Evolutionary conservation across 2,797 vertebrate genomes (phyloP), one percentile per base, ranked within the genome.

Genomic region (Periparus ater): DNA sequence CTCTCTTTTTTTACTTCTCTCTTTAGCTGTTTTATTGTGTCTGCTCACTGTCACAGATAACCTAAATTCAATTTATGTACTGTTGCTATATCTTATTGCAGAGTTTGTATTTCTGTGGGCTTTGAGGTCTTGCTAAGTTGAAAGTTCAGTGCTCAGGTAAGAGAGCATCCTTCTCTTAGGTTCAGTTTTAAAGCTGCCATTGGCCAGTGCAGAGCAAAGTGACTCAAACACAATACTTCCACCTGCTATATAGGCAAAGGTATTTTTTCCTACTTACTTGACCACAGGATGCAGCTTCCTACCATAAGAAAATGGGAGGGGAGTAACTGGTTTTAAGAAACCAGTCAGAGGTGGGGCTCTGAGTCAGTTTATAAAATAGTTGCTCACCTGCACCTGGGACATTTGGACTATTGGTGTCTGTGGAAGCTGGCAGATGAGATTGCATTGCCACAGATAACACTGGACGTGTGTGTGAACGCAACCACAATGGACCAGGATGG

Each of bases 281-380:
- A 79, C 85, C 55, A 82, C 65, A 86, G 65, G 38, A 73, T 55
- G 60, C 67, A 44, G 4, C 65, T 81, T 89, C 89, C 25, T 47
- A 75, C 66, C 17, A 16, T 72, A 86, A 68, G 62, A 88, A 96
- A 81, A 93, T 84, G 95, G 92, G 96, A 91, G 95, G 95, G 40
- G 76, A 91, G 63, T 89, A 71, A 51, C 54, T 88, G 58, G 9
- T 63, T 94, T 91, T 86, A 87, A 89, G 70, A 96, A 93, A 91
- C n/a, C 55, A 82, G 80, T 85, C n/a, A 93, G 95, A 92, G 95
- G 96, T 96, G 97, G 95, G 77, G 93, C 95, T 96, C 89, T 97
- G 96, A 97, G 85, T 97, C 96, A 96, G 83, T 96, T 96, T 89
- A 96, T 97, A 89, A 96, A 91, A 76, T 7, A 93, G 85, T 42